These are phyloP conservation scores for Nyctereutes procyonoides DNA, from an alignment of 2,113 vertebrate genomes.

Conservation along the genomic window DNA sequence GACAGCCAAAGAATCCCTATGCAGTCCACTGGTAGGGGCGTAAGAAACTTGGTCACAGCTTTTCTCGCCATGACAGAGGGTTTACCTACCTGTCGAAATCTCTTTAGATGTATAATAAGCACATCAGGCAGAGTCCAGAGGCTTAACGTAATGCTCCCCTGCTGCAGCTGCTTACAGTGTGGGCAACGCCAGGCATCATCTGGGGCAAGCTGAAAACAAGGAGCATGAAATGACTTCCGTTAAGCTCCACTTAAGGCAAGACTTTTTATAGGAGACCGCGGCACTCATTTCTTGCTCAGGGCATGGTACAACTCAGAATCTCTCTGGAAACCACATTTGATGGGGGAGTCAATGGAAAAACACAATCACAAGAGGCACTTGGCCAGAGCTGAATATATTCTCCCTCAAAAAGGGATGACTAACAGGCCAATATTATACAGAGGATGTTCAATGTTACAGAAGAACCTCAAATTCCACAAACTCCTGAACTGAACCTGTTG, in stretches of 20 bases:
- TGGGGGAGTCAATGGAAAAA: neutral
- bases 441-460: neutral
- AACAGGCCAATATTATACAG: neutral
- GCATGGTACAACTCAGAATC: neutral
- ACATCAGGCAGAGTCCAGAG: conserved; percentile 98
- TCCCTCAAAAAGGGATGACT: neutral
- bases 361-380: neutral
- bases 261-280: neutral
- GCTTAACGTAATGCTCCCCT: conserved; percentile 97
- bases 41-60: neutral
- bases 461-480: neutral
- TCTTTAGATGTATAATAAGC: conserved; percentile 97
- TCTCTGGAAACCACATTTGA: neutral
- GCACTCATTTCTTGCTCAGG: neutral
- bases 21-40: neutral
- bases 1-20: neutral
- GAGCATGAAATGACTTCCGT: neutral
- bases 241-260: neutral
- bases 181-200: conserved; percentile 99
- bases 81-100: conserved; percentile 95
- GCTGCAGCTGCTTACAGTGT: conserved; percentile 98
- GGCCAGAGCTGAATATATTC: neutral
- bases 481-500: neutral
- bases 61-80: neutral
- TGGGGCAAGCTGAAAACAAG: conserved; percentile 92